Evolutionary conservation across 2,113 vertebrate species (phyloP).

Genomic region (Toxotes chatareus): DNA sequence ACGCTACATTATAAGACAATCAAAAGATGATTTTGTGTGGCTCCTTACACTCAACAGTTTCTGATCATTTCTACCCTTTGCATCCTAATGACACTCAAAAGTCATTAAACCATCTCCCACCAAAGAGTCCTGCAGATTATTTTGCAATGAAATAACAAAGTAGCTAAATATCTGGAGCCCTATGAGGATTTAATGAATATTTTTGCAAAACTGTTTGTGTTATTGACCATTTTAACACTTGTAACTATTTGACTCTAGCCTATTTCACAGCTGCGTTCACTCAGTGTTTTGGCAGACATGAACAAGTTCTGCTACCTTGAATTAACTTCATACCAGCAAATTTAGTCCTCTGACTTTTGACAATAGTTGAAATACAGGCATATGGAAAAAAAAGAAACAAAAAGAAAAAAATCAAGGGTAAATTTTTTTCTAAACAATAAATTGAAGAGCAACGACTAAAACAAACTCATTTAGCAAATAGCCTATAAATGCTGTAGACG

Average conservation of each 20-base stretch:
- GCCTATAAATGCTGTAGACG: constrained; percentile 40
- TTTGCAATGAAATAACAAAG: constrained; percentile 52
- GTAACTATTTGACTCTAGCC: constrained; percentile 32
- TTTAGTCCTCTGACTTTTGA: not conserved
- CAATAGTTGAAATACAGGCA: not conserved
- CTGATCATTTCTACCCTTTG: constrained; percentile 49
- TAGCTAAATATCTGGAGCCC: constrained; percentile 46
- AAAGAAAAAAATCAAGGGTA: constrained; percentile 32
- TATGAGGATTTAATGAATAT: constrained; percentile 41
- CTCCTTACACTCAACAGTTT: constrained; percentile 49
- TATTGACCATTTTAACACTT: constrained; percentile 52
- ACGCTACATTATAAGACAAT: constrained; percentile 67
- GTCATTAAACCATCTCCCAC: constrained; percentile 61
- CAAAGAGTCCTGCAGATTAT: constrained; percentile 57
- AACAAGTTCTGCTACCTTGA: constrained; percentile 36
- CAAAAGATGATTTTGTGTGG: constrained; percentile 65
- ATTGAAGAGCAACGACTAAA: constrained; percentile 36
- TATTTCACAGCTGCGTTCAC: constrained; percentile 28
- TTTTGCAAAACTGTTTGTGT: constrained; percentile 39
- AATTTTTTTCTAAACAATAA: not conserved
- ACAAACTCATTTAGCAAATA: constrained; percentile 52
- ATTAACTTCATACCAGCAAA: constrained; percentile 17
- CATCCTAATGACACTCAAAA: constrained; percentile 63
- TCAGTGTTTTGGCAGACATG: constrained; percentile 17
- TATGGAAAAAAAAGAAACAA: not conserved